Conservation (phyloP, 2,888 invertebrate genomes). For the Calameuta filiformis region DNA sequence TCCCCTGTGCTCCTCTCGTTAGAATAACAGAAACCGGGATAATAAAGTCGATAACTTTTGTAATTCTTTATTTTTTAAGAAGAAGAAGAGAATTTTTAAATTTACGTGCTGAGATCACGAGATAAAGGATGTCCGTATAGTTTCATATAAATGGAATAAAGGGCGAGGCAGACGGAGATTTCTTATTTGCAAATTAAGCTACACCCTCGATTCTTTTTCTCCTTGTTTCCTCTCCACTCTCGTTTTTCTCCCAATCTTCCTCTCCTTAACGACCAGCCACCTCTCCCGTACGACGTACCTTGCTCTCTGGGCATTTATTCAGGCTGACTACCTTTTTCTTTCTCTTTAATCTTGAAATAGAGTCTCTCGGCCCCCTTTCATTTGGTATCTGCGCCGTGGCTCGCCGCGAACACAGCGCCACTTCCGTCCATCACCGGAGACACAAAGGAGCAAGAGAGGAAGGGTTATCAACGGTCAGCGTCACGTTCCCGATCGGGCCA, state of each 20-base stretch:
- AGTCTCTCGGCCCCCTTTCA: not conserved
- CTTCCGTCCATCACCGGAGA: not conserved
- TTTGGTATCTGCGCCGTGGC: not conserved
- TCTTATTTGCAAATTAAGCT: slow-evolving; percentile 11
- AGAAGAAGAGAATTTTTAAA: not conserved
- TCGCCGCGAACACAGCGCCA: not conserved
- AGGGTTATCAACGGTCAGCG: slow-evolving; percentile 1
- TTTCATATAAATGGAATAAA: not conserved
- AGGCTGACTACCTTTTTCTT: not conserved
- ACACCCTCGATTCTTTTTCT: slow-evolving; percentile 21
- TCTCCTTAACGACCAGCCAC: not conserved
- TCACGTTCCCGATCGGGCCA: slow-evolving; percentile 5
- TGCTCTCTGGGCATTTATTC: slow-evolving; percentile 11
- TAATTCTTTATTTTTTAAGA: not conserved
- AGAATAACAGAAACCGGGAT: not conserved
- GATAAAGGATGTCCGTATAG: not conserved
- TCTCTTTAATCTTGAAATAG: not conserved
- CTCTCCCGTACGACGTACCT: not conserved
- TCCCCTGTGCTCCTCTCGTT: not conserved
- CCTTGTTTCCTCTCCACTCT: not conserved
- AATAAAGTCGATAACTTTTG: not conserved
- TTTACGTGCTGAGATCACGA: not conserved
- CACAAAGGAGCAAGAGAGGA: not conserved
- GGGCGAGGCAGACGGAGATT: slow-evolving; percentile 8
- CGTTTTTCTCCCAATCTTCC: slow-evolving; percentile 14